Evolutionary conservation across 1,140 invertebrate genomes (phyloP).

Genomic region (Hyphantria cunea): DNA sequence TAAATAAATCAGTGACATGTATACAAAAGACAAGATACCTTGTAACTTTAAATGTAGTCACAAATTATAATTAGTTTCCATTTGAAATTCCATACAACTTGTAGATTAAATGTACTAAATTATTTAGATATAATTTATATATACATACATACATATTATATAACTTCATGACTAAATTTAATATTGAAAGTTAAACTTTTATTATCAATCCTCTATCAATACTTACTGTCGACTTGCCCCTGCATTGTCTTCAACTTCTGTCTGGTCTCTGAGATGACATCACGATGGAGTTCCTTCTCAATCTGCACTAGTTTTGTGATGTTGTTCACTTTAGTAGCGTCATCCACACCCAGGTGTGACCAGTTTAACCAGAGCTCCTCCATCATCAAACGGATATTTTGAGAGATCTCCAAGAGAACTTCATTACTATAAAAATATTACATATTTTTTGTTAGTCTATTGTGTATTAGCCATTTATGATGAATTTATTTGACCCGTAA

Average conservation of each 20-base stretch:
- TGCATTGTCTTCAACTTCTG: constrained; percentile 64
- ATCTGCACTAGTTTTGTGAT: constrained; percentile 64
- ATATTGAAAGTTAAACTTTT: too few relatives aligned
- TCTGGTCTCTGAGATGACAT: constrained; percentile 67
- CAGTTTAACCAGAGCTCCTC: constrained; percentile 71
- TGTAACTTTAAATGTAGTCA: too few relatives aligned
- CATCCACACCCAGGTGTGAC: constrained; percentile 70
- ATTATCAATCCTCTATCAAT: not conserved
- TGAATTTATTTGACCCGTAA: too few relatives aligned
- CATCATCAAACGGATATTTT: constrained; percentile 65
- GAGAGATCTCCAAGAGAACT: constrained; percentile 58
- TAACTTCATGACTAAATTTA: too few relatives aligned
- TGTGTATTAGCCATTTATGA: not conserved
- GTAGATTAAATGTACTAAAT: too few relatives aligned
- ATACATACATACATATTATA: too few relatives aligned
- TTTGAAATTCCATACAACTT: too few relatives aligned
- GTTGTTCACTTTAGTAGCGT: constrained; percentile 58
- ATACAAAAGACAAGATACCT: not conserved
- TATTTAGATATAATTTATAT: too few relatives aligned
- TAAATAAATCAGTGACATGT: constrained; percentile 6
- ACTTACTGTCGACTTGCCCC: constrained; percentile 67
- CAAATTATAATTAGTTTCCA: too few relatives aligned
- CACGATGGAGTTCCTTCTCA: constrained; percentile 69
- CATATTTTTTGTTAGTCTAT: not conserved
- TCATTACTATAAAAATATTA: constrained; percentile 50